These are phyloP conservation scores for Larimichthys crocea DNA, from an alignment of 2,113 vertebrate genomes.

Conservation along the genomic window DNA sequence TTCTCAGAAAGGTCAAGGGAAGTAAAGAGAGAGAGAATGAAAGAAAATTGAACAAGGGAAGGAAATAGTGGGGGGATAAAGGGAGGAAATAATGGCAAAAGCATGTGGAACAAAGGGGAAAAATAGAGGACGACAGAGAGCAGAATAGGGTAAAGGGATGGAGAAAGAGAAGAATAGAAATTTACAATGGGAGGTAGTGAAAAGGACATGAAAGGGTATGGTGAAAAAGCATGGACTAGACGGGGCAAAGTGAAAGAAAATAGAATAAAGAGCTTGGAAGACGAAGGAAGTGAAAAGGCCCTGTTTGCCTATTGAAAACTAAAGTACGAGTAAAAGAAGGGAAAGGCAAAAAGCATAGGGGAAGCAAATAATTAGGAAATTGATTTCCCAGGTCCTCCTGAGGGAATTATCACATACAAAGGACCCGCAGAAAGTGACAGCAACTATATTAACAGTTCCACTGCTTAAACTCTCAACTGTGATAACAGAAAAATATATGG, in stretches of 20 bases:
- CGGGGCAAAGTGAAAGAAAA: slow-evolving; percentile 16
- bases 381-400: slow-evolving; percentile 15
- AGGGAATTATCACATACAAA: slow-evolving; percentile 13
- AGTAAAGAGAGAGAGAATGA: slow-evolving; percentile 25
- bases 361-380: slow-evolving; percentile 35
- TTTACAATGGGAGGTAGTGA: slow-evolving; percentile 17
- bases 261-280: slow-evolving; percentile 28
- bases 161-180: slow-evolving; percentile 26
- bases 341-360: slow-evolving; percentile 1
- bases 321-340: slow-evolving; percentile 3
- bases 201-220: slow-evolving; percentile 22
- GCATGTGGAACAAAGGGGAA: slow-evolving; percentile 38
- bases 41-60: slow-evolving; percentile 44
- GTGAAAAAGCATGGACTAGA: slow-evolving; percentile 18
- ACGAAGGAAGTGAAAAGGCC: slow-evolving; percentile 1
- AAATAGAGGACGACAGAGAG: slow-evolving; percentile 1
- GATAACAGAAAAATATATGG: neutral
- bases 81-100: slow-evolving; percentile 46
- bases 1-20: slow-evolving; percentile 32
- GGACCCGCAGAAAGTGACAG: neutral
- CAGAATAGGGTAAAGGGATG: slow-evolving; percentile 39
- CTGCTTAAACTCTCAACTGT: neutral
- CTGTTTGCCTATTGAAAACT: slow-evolving; percentile 13
- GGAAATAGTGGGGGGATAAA: slow-evolving; percentile 22
- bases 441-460: neutral